Evolutionary conservation across 2,113 vertebrate genomes (phyloP), one percentile per base, ranked within the genome.

Genomic region (Chloebia gouldiae): DNA sequence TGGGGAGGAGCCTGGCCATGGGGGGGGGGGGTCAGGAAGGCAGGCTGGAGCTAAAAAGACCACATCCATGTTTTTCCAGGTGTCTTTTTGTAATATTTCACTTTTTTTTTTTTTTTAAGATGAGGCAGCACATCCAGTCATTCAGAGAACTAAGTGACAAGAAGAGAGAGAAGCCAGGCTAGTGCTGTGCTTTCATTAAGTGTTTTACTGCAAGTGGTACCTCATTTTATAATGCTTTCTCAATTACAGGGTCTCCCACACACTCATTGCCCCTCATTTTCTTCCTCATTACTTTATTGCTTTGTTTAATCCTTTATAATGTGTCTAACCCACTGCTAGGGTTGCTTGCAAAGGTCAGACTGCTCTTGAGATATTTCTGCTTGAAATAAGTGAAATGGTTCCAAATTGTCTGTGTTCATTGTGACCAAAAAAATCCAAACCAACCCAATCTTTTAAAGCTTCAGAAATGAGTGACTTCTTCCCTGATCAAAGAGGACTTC

Each of bases 31-130:
- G 17, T 50, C 25, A 28, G 70, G 72, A 65, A 72, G 86, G 64
- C 50, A 82, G 87, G 86, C 96, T 97, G 96, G 73, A 95, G 92
- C 92, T 85, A 53, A 97, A 94, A 91, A 96, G 96, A 96, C 91
- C 86, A 86, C 92, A 96, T 98, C 97, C 80, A 10, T 97, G 97
- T 98, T 98, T 95, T 98, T 97, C 97, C 98, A 98, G 98, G 97
- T 98, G 98, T 97, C 96, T 94, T 96, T 98, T 98, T 98, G 97
- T 98, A 96, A 97, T 98, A 95, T 93, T 91, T 95, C 96, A 77
- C 97, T 45, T 1, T 96, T 97, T 96, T 98, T 97, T 97, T 97
- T 97, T 96, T 97, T 95, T 13, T 39, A 39, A 81, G 79, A 90
- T 96, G 81, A 91, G 93, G 61, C 88, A 86, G 86, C 77, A 97